Conservation (phyloP, 2,888 invertebrate species). For the Nebria brevicollis region DNA sequence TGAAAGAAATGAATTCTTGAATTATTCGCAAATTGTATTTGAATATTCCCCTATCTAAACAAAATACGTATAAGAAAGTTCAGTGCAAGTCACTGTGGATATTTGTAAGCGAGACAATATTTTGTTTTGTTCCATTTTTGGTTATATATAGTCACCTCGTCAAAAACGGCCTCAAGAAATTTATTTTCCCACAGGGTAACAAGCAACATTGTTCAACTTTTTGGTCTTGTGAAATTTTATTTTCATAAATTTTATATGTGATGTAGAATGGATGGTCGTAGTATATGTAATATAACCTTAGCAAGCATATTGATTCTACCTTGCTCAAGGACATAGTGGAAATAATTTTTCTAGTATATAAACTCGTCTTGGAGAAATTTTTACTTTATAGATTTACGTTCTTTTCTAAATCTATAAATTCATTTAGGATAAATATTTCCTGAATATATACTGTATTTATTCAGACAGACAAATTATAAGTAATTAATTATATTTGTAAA, state of each 20-base stretch:
- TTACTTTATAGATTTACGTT: background rate
- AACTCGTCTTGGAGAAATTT: slow-evolving; percentile 7
- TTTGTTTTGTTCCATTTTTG: background rate
- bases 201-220: slow-evolving; percentile 33
- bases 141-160: background rate
- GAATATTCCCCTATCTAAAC: background rate
- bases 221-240: slow-evolving; percentile 51
- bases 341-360: slow-evolving; percentile 37
- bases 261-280: slow-evolving; percentile 48
- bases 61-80: slow-evolving; percentile 10
- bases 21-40: too few relatives aligned
- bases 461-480: too few relatives aligned
- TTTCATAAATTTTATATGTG: slow-evolving; percentile 58
- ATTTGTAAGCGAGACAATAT: background rate
- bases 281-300: slow-evolving; percentile 33
- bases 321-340: slow-evolving; percentile 4
- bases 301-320: slow-evolving; percentile 31
- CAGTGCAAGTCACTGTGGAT: background rate
- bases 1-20: slow-evolving; percentile 60
- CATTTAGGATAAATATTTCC: too few relatives aligned
- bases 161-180: slow-evolving; percentile 17
- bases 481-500: too few relatives aligned
- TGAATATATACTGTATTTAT: too few relatives aligned
- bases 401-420: background rate
- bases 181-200: slow-evolving; percentile 20